Evolutionary conservation across 2,888 invertebrate genomes (phyloP).

Genomic region (Andrena chrysosceles): DNA sequence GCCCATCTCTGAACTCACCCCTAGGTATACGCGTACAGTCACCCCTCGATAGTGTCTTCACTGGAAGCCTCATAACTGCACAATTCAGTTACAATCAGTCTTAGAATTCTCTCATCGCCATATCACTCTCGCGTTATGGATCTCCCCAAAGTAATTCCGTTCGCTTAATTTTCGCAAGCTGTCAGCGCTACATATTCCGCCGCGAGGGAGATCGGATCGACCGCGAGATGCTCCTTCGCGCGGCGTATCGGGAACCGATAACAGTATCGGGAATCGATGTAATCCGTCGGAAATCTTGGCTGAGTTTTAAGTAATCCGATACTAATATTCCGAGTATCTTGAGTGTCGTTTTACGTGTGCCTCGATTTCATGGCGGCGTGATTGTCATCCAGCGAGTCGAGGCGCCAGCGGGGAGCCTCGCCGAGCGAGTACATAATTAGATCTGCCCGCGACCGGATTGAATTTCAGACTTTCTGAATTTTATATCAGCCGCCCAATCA

Average conservation of each 20-base stretch:
- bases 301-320: conserved; percentile 35
- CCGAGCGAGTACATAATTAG: conserved; percentile 16
- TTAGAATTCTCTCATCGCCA: not conserved
- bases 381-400: not conserved
- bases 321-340: conserved; percentile 20
- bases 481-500: conserved; percentile 26
- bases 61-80: too few relatives aligned
- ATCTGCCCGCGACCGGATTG: conserved; percentile 5
- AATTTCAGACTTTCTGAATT: conserved; percentile 40
- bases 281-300: conserved; percentile 17
- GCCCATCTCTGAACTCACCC: too few relatives aligned
- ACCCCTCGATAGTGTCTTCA: too few relatives aligned
- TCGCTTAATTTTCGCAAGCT: conserved; percentile 5
- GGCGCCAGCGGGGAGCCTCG: not conserved
- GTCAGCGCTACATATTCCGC: not conserved
- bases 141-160: not conserved
- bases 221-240: not conserved
- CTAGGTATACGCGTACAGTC: too few relatives aligned
- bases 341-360: not conserved
- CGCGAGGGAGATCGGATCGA: not conserved
- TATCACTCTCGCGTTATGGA: not conserved
- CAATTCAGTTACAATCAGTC: too few relatives aligned
- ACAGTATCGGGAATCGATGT: conserved; percentile 2
- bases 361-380: conserved; percentile 4
- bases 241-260: conserved; percentile 24